Evolutionary conservation across 2,888 invertebrate genomes (phyloP), one percentile per base, ranked within the genome.

Genomic region (Thereva nobilitata): DNA sequence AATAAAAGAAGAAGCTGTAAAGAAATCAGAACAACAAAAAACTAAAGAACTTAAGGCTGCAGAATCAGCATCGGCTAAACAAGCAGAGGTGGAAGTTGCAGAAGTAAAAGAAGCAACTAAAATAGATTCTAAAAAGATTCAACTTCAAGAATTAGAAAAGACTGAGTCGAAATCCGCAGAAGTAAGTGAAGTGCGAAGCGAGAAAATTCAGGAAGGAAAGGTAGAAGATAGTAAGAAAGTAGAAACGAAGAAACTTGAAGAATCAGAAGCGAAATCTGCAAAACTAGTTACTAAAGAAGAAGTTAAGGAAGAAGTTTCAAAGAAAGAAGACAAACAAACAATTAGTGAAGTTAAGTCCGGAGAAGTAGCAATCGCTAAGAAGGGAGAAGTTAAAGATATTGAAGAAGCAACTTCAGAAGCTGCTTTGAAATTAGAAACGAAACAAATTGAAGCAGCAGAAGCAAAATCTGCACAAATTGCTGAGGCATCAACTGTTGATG

Each of bases 361-460:
- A 23, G 23, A 23, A 23, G 23, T 67, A 67, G 6, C 73, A 52
- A 70, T 73, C 69, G 71, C 71, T 69, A 67, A 66, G 63, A 53
- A 55, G 68, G 65, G 34, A 35, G 59, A 59, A 66, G 70, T 72
- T 40, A 23, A 67, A 53, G 70, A 70, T 8, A 10, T 54, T 3
- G 10, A 54, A 8, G 10, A 10, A 4, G 40, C 38, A 5, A 35
- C 10, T n/a, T 40, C n/a, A 0, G 37, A 38, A 4, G 38, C 54
- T 10, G 54, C 54, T 44, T 8, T 44, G 44, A 8, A 23, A 44
- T 9, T n/a, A 44, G n/a, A 44, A 44, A n/a, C n/a, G n/a, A 44
- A 44, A 44, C 8, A 44, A 1, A n/a, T 44, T 44, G 44, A 44
- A 54, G 10, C 7, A n/a, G 4, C 10, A 52, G 12, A 44, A 44